Evolutionary conservation across 2,113 vertebrate species (phyloP), one percentile per base, ranked within the genome.

Genomic region (Cacatua alba): DNA sequence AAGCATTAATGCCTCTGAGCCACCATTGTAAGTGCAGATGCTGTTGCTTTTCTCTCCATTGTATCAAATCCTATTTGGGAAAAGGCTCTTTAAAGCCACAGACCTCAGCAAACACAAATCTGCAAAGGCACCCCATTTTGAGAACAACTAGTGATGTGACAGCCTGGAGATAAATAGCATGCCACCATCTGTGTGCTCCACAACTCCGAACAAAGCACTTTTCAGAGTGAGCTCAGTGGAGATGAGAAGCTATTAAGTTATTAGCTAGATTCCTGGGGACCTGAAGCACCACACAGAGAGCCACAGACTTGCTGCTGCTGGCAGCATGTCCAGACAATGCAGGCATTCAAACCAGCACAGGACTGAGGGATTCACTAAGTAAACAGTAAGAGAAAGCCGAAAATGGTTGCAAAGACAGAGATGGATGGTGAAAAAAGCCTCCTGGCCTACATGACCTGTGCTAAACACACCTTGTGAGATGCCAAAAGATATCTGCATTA

Each of bases 401-500:
- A 92, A 74, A 84, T 53, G 51, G 71, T 72, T 91, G 43, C 71
- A 52, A 82, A 75, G 43, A 65, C 85, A 67, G 55, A 80, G 57
- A 31, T 28, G 33, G 44, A 70, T 10, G 26, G 71, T 49, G 85
- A 35, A 39, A 52, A 68, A 29, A 79, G 84, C 48, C 55, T 74
- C 81, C 68, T 90, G 37, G 51, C 89, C 96, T 86, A 94, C 59
- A 43, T 28, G 88, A 79, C 75, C 67, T 72, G 65, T 25, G 44
- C 78, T 96, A 89, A 96, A 94, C 82, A 70, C 17, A 57, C 94
- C 90, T 98, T 97, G 95, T 57, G 86, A 97, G 96, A 97, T 77
- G 77, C 85, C 96, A 80, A 84, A 80, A 94, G 93, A 74, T 31
- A 98, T 97, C 97, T 97, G 97, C 98, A 98, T 98, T 96, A 93